Evolutionary conservation across 2,888 invertebrate species (phyloP).

Genomic region (Drosophila robusta): DNA sequence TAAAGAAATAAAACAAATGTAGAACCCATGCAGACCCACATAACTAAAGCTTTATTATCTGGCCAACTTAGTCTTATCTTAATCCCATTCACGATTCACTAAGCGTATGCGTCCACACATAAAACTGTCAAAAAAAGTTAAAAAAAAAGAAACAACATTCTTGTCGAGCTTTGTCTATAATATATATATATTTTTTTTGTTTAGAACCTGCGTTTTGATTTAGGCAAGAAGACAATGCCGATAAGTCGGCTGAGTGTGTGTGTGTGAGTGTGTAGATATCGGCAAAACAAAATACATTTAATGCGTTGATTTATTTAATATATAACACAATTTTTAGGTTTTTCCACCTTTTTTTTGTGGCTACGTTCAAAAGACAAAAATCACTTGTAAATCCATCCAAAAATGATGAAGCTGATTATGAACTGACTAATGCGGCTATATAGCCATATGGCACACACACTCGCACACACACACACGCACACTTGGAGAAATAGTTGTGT

Average conservation of each 20-base stretch:
- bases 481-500: slow-evolving; percentile 7
- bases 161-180: slow-evolving; percentile 48
- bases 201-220: slow-evolving; percentile 44
- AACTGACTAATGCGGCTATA: slow-evolving; percentile 33
- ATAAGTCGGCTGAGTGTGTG: slow-evolving; percentile 43
- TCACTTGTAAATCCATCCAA: slow-evolving; percentile 51
- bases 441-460: slow-evolving; percentile 26
- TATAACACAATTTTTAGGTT: slow-evolving; percentile 47
- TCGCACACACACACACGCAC: slow-evolving; percentile 1
- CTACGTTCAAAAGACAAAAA: slow-evolving; percentile 26
- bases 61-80: slow-evolving; percentile 76
- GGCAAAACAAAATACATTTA: slow-evolving; percentile 47
- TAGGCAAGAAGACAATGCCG: slow-evolving; percentile 72
- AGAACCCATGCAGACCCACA: slow-evolving; percentile 29
- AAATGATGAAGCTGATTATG: slow-evolving; percentile 25
- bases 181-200: slow-evolving; percentile 21
- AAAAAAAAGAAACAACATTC: slow-evolving; percentile 24
- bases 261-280: slow-evolving; percentile 51
- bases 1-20: slow-evolving; percentile 9
- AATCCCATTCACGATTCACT: slow-evolving; percentile 77
- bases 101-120: slow-evolving; percentile 71
- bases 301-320: slow-evolving; percentile 76
- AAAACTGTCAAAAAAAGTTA: slow-evolving; percentile 74
- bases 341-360: slow-evolving; percentile 17
- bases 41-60: slow-evolving; percentile 70